These are phyloP conservation scores for Helicoverpa assulta DNA, from an alignment of 2,888 invertebrate genomes.

Conservation along the genomic window DNA sequence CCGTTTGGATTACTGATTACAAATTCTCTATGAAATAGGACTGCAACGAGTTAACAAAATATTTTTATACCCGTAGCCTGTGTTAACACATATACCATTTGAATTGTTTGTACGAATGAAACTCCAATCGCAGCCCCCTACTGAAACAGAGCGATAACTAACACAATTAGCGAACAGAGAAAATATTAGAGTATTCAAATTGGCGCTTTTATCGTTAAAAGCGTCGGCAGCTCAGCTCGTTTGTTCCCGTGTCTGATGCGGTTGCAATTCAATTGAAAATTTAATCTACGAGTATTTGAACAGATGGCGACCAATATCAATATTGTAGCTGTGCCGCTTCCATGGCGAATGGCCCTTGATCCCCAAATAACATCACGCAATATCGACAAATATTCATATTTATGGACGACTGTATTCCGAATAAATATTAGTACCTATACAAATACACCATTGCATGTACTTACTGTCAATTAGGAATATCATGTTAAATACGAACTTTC, in stretches of 20 bases:
- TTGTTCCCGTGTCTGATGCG: constrained; percentile 9
- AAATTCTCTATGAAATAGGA: neutral
- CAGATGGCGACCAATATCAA: constrained; percentile 37
- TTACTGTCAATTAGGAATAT: too few relatives aligned
- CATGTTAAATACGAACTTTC: neutral
- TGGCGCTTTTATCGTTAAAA: constrained; percentile 12
- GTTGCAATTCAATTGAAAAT: constrained; percentile 37
- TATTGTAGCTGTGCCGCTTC: constrained; percentile 21
- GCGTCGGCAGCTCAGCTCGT: constrained; percentile 1
- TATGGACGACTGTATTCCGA: constrained; percentile 14
- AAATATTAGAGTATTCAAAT: constrained; percentile 6
- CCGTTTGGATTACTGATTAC: neutral
- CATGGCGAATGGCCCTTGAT: constrained; percentile 36
- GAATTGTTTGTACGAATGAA: too few relatives aligned
- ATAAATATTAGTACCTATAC: constrained; percentile 17
- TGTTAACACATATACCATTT: too few relatives aligned
- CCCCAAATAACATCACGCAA: constrained; percentile 35
- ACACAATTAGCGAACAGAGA: neutral
- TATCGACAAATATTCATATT: constrained; percentile 30
- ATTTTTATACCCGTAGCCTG: too few relatives aligned
- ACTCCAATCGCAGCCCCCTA: neutral
- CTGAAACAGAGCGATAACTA: neutral
- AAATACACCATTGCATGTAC: neutral
- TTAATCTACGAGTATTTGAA: constrained; percentile 34
- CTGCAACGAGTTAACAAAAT: neutral